These are phyloP conservation scores for Pammene fasciana DNA, from an alignment of 2,888 invertebrate genomes.

Conservation along the genomic window DNA sequence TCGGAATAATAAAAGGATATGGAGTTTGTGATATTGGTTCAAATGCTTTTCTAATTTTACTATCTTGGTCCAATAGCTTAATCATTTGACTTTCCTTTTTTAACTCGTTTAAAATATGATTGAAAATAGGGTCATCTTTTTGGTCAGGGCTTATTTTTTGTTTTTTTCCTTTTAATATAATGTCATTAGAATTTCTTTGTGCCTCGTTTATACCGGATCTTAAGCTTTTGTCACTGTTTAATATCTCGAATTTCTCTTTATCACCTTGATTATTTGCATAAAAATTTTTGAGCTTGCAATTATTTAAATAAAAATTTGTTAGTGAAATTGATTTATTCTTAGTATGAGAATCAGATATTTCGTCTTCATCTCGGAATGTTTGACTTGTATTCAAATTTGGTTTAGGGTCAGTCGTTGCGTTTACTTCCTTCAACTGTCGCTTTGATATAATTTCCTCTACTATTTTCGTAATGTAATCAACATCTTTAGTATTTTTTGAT, in stretches of 20 bases:
- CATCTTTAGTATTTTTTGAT: conserved; percentile 44
- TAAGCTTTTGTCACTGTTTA: conserved; percentile 1
- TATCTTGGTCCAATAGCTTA: conserved; percentile 4
- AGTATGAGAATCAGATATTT: background rate
- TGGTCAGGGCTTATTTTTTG: background rate
- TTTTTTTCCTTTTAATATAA: background rate
- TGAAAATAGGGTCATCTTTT: background rate
- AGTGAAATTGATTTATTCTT: conserved; percentile 4
- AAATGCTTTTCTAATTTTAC: background rate
- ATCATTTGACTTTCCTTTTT: conserved; percentile 9
- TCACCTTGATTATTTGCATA: background rate
- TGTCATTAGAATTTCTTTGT: background rate
- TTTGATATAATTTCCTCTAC: conserved; percentile 51
- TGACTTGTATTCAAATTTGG: background rate
- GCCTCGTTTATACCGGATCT: background rate
- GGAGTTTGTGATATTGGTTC: background rate
- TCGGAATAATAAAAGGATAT: background rate
- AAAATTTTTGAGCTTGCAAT: conserved; percentile 3
- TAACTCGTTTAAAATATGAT: conserved; percentile 5
- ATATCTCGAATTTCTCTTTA: background rate
- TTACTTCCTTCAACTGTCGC: conserved; percentile 29
- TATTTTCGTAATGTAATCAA: conserved; percentile 51
- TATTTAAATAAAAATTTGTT: conserved; percentile 16
- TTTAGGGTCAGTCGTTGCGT: background rate
- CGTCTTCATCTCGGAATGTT: background rate